A percentile compares a stretch with the other conserved stretches of the same genome.
phyloP scores from a whole-genome alignment of 2,797 vertebrate species.

The Clarias laeviceps region DNA sequence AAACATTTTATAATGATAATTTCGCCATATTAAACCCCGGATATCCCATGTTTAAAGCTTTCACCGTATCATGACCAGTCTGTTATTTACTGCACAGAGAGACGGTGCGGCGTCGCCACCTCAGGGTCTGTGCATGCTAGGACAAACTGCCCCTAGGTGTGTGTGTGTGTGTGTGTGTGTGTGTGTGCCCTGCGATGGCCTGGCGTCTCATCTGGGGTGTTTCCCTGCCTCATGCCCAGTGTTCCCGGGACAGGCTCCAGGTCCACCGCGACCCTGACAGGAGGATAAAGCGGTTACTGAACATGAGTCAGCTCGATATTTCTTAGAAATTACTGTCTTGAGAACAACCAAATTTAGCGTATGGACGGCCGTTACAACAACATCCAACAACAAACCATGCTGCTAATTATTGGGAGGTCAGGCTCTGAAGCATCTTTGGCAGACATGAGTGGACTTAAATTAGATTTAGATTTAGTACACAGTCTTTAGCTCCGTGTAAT shows the following conservation, averaged over 20 bases:
- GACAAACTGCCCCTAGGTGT: neutral
- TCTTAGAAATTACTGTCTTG: constrained; percentile 5
- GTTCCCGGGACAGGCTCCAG: neutral
- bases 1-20: neutral
- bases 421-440: neutral
- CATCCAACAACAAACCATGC: neutral
- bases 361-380: neutral
- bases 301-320: neutral
- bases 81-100: neutral
- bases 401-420: neutral
- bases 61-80: neutral
- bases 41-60: neutral
- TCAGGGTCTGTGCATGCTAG: neutral
- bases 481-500: neutral
- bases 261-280: constrained; percentile 7
- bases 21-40: neutral
- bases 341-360: constrained; percentile 9
- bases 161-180: neutral
- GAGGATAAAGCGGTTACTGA: constrained; percentile 5
- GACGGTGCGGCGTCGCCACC: neutral
- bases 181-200: neutral
- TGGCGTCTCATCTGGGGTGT: neutral
- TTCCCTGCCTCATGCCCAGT: neutral
- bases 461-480: neutral
- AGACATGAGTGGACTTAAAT: neutral